Evolutionary conservation across 2,888 invertebrate genomes (phyloP).

Genomic region (Stramonita haemastoma): DNA sequence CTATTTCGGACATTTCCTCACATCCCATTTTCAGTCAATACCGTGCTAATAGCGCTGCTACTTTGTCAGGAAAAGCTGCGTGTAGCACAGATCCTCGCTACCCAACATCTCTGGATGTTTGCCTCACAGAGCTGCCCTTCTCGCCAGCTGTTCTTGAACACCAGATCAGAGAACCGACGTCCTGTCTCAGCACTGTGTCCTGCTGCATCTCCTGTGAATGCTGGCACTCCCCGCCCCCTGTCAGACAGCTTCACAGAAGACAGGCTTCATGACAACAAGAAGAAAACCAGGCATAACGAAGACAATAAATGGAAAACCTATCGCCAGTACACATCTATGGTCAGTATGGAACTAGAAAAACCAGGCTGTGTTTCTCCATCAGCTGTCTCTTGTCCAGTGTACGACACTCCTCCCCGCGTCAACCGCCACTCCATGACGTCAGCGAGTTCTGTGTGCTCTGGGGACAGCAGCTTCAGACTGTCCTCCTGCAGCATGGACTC

Average conservation of each 20-base stretch:
- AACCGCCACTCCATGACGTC: constrained; percentile 74
- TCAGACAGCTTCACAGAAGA: constrained; percentile 30
- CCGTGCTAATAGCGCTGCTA: constrained; percentile 76
- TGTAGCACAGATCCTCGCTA: constrained; percentile 77
- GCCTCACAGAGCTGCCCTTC: constrained; percentile 49
- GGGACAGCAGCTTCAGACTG: constrained; percentile 62
- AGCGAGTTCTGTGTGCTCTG: constrained; percentile 65
- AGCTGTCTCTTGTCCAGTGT: constrained; percentile 61
- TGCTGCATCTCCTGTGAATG: constrained; percentile 67
- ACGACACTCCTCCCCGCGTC: constrained; percentile 78
- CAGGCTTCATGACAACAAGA: constrained; percentile 38
- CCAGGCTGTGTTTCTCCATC: constrained; percentile 34
- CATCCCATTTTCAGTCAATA: constrained; percentile 57
- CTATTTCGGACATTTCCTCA: constrained; percentile 67
- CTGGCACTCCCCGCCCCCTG: constrained; percentile 49
- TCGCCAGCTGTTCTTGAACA: constrained; percentile 69
- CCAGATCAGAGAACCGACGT: constrained; percentile 79
- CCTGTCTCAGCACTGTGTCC: constrained; percentile 82
- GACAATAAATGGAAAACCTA: constrained; percentile 75
- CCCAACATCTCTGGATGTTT: constrained; percentile 73
- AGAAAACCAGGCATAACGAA: constrained; percentile 61
- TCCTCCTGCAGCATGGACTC: constrained; percentile 68
- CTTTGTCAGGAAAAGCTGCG: constrained; percentile 80
- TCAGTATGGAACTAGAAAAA: constrained; percentile 46
- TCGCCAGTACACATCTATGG: constrained; percentile 64